These are phyloP conservation scores for Lagodon rhomboides DNA, from an alignment of 2,797 vertebrate species.

Conservation along the genomic window DNA sequence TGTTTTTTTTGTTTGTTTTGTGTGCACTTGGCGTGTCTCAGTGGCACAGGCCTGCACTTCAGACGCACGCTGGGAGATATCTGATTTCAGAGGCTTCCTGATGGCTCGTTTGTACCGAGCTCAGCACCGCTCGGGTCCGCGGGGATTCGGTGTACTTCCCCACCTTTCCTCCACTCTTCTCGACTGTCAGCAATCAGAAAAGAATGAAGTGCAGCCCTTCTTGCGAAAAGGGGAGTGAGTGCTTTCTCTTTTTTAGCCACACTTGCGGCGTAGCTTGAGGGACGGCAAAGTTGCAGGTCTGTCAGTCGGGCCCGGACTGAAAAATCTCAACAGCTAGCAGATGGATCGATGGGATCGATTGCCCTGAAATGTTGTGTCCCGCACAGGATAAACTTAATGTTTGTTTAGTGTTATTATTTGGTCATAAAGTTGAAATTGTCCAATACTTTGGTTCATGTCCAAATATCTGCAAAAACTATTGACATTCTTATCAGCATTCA, in stretches of 20 bases:
- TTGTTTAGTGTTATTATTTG: not conserved
- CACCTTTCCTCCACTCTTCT: constrained; percentile 8
- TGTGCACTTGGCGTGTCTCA: constrained; percentile 22
- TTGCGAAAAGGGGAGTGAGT: not conserved
- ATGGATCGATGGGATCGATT: too few species aligned
- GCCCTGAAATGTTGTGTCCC: not conserved
- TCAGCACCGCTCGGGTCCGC: constrained; percentile 21
- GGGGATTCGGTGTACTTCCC: constrained; percentile 33
- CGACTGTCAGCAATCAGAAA: constrained; percentile 31
- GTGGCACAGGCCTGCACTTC: constrained; percentile 22
- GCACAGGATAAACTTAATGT: too few species aligned
- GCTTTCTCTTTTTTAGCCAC: constrained; percentile 8
- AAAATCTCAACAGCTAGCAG: not conserved
- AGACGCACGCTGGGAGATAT: constrained; percentile 39
- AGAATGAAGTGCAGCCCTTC: constrained; percentile 19
- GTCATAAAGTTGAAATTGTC: not conserved
- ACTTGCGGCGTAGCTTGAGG: not conserved
- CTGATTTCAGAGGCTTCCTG: constrained; percentile 52
- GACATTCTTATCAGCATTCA: not conserved
- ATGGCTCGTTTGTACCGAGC: constrained; percentile 30
- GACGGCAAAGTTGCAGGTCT: not conserved
- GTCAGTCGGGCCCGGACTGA: not conserved
- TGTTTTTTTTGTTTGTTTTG: constrained; percentile 8
- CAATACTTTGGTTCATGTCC: not conserved
- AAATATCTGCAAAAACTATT: not conserved